Conservation (phyloP, 2,888 invertebrate species). For the Hyles lineata region DNA sequence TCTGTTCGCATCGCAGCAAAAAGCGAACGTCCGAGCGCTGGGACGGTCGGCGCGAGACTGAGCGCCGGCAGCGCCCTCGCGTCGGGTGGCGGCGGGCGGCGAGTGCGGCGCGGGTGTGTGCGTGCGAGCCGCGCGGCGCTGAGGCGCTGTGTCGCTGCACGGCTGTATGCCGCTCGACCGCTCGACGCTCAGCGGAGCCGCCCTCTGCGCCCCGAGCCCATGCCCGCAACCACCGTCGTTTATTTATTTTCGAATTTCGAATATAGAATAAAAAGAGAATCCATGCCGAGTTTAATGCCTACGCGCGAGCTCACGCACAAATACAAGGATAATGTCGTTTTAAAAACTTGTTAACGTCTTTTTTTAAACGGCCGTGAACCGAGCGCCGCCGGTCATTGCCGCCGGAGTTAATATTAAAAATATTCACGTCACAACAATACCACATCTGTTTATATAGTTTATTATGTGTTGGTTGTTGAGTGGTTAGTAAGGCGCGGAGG, state of each 20-base stretch:
- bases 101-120: constrained; percentile 63
- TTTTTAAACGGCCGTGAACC: constrained; percentile 80
- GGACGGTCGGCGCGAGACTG: constrained; percentile 84
- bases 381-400: constrained; percentile 79
- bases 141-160: background rate
- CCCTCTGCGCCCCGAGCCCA: constrained; percentile 53
- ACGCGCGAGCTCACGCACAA: constrained; percentile 21
- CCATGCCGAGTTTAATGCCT: constrained; percentile 29
- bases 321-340: constrained; percentile 56
- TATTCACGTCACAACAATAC: constrained; percentile 72
- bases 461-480: constrained; percentile 16
- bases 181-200: constrained; percentile 47
- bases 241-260: constrained; percentile 77
- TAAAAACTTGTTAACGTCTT: constrained; percentile 61
- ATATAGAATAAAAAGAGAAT: constrained; percentile 41
- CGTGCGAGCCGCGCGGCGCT: constrained; percentile 46
- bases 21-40: constrained; percentile 68
- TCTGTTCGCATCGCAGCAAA: constrained; percentile 71
- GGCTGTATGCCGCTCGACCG: constrained; percentile 53
- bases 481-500: background rate
- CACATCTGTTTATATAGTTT: constrained; percentile 48
- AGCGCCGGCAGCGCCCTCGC: constrained; percentile 79
- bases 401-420: constrained; percentile 76
- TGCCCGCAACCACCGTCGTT: constrained; percentile 49
- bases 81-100: constrained; percentile 58